Conservation (phyloP, 1,140 invertebrate species). For the Wiebesia pumilae region DNA sequence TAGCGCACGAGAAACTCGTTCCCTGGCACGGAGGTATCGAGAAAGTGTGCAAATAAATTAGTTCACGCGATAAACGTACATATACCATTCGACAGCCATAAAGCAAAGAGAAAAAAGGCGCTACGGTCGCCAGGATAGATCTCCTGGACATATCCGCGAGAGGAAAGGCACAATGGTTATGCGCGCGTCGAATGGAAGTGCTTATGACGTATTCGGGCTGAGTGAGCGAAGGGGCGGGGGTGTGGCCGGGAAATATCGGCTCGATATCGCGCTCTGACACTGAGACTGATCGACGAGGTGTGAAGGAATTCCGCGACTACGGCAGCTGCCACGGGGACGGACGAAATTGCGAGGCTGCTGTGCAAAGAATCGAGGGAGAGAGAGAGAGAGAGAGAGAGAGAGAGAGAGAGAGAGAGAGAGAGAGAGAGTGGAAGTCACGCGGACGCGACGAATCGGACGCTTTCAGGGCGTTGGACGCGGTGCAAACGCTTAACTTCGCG, state of each 20-base stretch:
- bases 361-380: background rate
- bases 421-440: constrained; percentile 27
- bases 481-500: background rate
- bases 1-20: background rate
- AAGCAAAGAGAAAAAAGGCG: background rate
- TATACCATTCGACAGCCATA: background rate
- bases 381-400: constrained; percentile 46
- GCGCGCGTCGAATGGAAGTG: background rate
- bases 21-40: background rate
- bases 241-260: background rate
- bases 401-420: constrained; percentile 47
- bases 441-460: constrained; percentile 66
- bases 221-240: background rate
- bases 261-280: constrained; percentile 36
- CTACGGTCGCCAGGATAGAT: no score
- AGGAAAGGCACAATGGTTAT: constrained; percentile 17
- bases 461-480: constrained; percentile 63
- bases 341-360: background rate
- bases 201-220: no score
- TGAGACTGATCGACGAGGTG: constrained; percentile 63
- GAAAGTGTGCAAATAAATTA: constrained; percentile 20
- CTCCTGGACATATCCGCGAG: background rate
- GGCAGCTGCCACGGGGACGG: constrained; percentile 49
- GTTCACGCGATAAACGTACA: constrained; percentile 7
- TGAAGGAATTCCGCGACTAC: constrained; percentile 60